Evolutionary conservation across 2,113 vertebrate species (phyloP).

Genomic region (Tiliqua scincoides): DNA sequence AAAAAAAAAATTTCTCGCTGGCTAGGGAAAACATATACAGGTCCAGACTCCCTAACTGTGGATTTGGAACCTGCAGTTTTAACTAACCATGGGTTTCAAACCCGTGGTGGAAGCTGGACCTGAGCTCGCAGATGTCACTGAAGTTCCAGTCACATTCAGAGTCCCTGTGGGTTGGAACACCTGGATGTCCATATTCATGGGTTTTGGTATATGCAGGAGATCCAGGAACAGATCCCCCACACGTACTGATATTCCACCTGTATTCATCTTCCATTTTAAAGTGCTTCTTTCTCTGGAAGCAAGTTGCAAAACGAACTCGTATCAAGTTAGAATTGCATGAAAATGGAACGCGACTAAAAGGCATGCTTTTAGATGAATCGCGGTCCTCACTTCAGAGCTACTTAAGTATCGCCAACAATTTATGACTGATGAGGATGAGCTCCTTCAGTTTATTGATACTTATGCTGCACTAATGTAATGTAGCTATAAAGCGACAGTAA

Average conservation of each 20-base stretch:
- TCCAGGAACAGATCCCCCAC: too few species aligned
- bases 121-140: too few species aligned
- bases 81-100: too few species aligned
- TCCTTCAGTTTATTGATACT: background rate
- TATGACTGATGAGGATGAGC: background rate
- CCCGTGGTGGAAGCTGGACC: too few species aligned
- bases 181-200: too few species aligned
- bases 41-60: too few species aligned
- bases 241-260: too few species aligned
- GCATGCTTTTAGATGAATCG: background rate
- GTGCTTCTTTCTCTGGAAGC: constrained; percentile 64
- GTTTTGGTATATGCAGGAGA: too few species aligned
- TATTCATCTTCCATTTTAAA: constrained; percentile 55
- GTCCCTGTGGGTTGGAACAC: too few species aligned
- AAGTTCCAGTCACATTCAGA: too few species aligned
- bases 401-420: constrained; percentile 20
- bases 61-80: too few species aligned
- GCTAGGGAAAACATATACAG: constrained; percentile 46
- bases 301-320: constrained; percentile 57
- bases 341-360: background rate
- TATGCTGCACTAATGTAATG: constrained; percentile 22
- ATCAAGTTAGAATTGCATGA: constrained; percentile 2
- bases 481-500: constrained; percentile 24
- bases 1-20: constrained; percentile 68
- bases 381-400: rapidly evolving